phyloP scores from a whole-genome alignment of 2,113 vertebrate genomes.

The Myiozetetes cayanensis region DNA sequence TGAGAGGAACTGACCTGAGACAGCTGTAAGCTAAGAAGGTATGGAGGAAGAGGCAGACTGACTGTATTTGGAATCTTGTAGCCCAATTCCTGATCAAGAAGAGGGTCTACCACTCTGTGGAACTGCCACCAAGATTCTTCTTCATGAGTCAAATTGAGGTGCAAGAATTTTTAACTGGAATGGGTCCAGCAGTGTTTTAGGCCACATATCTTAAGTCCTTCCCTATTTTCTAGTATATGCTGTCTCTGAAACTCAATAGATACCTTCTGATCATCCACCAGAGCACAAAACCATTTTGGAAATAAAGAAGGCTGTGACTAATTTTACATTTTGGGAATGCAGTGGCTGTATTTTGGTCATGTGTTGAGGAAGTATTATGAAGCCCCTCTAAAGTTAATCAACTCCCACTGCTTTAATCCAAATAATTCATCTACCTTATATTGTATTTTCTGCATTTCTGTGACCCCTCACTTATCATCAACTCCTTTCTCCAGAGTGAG shows the following conservation, averaged over 20 bases:
- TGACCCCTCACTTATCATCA: background rate
- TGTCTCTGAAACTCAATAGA: background rate
- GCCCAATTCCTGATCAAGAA: background rate
- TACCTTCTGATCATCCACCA: background rate
- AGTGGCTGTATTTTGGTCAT: background rate
- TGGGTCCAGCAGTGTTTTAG: background rate
- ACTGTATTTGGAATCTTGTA: background rate
- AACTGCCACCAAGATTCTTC: background rate
- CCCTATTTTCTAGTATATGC: fast-evolving
- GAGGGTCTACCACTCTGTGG: fast-evolving
- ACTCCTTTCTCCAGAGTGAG: background rate
- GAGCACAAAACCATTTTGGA: background rate
- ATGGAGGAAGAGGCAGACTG: background rate
- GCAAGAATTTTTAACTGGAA: background rate
- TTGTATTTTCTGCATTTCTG: background rate
- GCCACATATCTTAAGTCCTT: background rate
- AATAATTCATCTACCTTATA: background rate
- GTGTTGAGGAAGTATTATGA: background rate
- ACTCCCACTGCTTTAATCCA: background rate
- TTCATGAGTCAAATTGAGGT: background rate
- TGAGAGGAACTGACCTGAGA: background rate
- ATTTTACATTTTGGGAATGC: background rate
- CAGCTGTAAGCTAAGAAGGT: background rate
- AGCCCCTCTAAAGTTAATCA: background rate
- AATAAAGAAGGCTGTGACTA: background rate